Conservation (phyloP, 1,140 invertebrate genomes). For the Aphelenchoides avenae region DNA sequence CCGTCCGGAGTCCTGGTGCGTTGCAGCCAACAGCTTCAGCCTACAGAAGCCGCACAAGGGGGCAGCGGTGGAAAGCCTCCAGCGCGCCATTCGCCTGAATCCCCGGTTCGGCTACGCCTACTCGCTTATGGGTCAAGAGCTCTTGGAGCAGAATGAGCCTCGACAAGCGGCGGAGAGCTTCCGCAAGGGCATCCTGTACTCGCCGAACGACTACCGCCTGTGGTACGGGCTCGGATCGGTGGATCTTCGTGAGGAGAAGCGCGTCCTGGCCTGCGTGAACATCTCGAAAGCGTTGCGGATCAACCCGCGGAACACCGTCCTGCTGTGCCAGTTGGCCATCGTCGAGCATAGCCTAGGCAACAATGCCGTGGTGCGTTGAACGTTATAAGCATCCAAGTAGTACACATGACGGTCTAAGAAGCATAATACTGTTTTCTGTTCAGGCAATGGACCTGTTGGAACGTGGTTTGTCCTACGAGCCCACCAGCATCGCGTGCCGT, state of each 20-base stretch:
- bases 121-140: conserved; percentile 91
- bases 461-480: conserved; percentile 77
- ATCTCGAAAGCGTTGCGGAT: conserved; percentile 75
- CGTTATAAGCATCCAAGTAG: background rate
- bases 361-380: conserved; percentile 32
- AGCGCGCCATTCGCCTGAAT: conserved; percentile 68
- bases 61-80: conserved; percentile 19
- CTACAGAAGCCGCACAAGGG: conserved; percentile 29
- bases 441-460: conserved; percentile 76
- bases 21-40: conserved; percentile 91
- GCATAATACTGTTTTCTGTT: no score
- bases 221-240: conserved; percentile 99
- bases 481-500: conserved; percentile 87
- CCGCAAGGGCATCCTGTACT: conserved; percentile 80
- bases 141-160: conserved; percentile 89
- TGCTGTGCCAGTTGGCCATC: conserved; percentile 90
- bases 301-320: conserved; percentile 83
- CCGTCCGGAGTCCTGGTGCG: conserved; percentile 75
- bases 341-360: conserved; percentile 64
- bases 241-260: conserved; percentile 65
- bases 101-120: conserved; percentile 90
- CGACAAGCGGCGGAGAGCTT: conserved; percentile 92
- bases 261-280: conserved; percentile 53
- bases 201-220: conserved; percentile 91
- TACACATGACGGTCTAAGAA: background rate